Conservation (phyloP, 2,797 vertebrate genomes). For the Echeneis naucrates region DNA sequence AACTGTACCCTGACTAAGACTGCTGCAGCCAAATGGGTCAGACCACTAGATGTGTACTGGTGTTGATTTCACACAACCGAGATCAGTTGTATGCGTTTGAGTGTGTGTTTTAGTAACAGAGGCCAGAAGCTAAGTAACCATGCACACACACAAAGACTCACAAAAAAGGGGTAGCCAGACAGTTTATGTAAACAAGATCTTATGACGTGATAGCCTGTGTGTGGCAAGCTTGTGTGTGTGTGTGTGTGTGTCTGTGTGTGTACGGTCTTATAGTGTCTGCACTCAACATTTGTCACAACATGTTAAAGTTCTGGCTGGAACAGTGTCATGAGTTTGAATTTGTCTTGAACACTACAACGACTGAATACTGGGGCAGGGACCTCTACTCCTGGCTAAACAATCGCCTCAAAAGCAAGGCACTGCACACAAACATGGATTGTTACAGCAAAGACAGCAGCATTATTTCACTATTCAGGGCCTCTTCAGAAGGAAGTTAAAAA, state of each 20-base stretch:
- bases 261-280: slow-evolving; percentile 1
- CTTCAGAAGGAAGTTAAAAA: slow-evolving; percentile 33
- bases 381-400: slow-evolving; percentile 16
- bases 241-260: slow-evolving; percentile 19
- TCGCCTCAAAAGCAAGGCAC: slow-evolving; percentile 6
- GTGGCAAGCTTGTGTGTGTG: slow-evolving; percentile 21
- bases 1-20: slow-evolving; percentile 50
- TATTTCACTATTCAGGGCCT: slow-evolving; percentile 21
- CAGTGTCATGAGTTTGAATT: slow-evolving; percentile 45
- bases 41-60: slow-evolving; percentile 47
- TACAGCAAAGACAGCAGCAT: slow-evolving; percentile 38
- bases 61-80: slow-evolving; percentile 71
- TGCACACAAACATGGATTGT: neutral
- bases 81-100: slow-evolving; percentile 46
- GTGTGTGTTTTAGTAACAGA: slow-evolving; percentile 49
- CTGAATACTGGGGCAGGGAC: slow-evolving; percentile 9
- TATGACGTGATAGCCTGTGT: slow-evolving; percentile 37
- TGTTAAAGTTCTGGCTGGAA: slow-evolving; percentile 21
- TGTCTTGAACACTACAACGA: slow-evolving; percentile 28
- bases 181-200: slow-evolving; percentile 65
- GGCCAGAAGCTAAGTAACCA: slow-evolving; percentile 54
- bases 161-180: slow-evolving; percentile 51
- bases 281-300: slow-evolving; percentile 34
- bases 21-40: slow-evolving; percentile 70
- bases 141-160: slow-evolving; percentile 27